These are phyloP conservation scores for Bellardia pandia DNA, from an alignment of 2,888 invertebrate genomes.

Conservation along the genomic window DNA sequence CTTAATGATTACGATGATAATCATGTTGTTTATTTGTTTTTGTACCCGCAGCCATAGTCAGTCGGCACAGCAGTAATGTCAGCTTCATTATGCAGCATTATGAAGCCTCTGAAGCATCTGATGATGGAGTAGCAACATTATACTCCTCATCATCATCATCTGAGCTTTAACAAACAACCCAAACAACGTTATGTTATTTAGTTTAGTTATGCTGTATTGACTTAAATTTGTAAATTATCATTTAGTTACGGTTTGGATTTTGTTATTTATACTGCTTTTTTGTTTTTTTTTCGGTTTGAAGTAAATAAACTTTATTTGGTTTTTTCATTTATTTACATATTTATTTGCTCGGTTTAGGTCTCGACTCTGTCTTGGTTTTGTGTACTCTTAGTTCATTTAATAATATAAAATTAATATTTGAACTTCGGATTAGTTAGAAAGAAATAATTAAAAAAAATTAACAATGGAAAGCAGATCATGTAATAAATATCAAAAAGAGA, in stretches of 20 bases:
- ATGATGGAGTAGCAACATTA: slow-evolving; percentile 29
- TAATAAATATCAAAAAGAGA: slow-evolving; percentile 43
- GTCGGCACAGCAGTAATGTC: slow-evolving; percentile 9
- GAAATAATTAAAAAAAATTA: slow-evolving; percentile 8
- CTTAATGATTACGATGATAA: slow-evolving; percentile 38
- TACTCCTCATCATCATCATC: neutral
- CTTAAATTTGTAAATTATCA: slow-evolving; percentile 62
- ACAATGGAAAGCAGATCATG: neutral
- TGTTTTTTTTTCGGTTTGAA: slow-evolving; percentile 7
- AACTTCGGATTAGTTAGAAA: slow-evolving; percentile 51
- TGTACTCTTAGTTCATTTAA: slow-evolving; percentile 15
- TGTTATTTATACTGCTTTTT: neutral
- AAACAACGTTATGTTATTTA: slow-evolving; percentile 15
- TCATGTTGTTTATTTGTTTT: slow-evolving; percentile 46
- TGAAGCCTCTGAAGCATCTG: slow-evolving; percentile 12
- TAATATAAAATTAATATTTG: slow-evolving; percentile 59
- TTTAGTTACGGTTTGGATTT: slow-evolving; percentile 60
- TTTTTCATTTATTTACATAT: neutral
- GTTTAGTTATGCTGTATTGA: slow-evolving; percentile 52
- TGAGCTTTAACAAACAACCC: neutral
- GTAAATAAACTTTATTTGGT: slow-evolving; percentile 37
- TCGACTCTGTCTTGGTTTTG: slow-evolving; percentile 28
- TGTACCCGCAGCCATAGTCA: neutral
- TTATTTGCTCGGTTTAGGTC: slow-evolving; percentile 38
- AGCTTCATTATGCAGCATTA: slow-evolving; percentile 61